phyloP scores from a whole-genome alignment of 2,888 invertebrate species.

The Alloscopus bannaensis region DNA sequence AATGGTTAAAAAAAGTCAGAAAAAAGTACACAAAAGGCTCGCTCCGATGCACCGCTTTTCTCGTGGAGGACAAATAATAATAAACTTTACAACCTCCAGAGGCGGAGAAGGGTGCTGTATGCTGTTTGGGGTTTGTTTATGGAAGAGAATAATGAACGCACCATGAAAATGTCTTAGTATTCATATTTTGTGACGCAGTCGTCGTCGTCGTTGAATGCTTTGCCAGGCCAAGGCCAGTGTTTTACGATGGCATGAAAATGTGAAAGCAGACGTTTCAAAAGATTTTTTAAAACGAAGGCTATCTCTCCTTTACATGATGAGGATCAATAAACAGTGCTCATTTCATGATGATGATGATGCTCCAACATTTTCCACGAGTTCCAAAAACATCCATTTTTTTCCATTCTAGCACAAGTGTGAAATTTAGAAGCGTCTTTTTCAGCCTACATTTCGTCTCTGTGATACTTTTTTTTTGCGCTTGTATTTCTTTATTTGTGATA shows the following conservation, averaged over 20 bases:
- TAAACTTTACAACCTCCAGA: constrained; percentile 4
- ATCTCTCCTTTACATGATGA: neutral
- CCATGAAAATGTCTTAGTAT: constrained; percentile 1
- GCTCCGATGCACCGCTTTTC: too few relatives aligned
- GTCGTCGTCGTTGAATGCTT: constrained; percentile 20
- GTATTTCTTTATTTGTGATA: too few relatives aligned
- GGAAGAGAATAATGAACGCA: constrained; percentile 21
- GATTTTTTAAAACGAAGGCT: constrained; percentile 26
- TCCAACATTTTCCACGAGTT: too few relatives aligned
- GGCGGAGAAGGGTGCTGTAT: neutral
- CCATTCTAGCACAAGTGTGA: too few relatives aligned
- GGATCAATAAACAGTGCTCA: constrained; percentile 8
- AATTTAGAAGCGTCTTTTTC: too few relatives aligned
- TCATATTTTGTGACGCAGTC: constrained; percentile 28
- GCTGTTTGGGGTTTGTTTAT: constrained; percentile 19
- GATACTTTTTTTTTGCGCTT: too few relatives aligned
- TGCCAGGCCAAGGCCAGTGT: constrained; percentile 38
- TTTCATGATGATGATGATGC: neutral
- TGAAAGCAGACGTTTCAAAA: constrained; percentile 38
- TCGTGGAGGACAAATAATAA: constrained; percentile 9
- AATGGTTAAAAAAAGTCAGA: too few relatives aligned
- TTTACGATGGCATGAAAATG: constrained; percentile 42
- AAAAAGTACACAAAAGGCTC: too few relatives aligned
- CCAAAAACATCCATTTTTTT: too few relatives aligned
- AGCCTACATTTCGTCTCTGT: too few relatives aligned